phyloP scores from a whole-genome alignment of 2,888 invertebrate genomes.

The Drosophila paucipuncta region DNA sequence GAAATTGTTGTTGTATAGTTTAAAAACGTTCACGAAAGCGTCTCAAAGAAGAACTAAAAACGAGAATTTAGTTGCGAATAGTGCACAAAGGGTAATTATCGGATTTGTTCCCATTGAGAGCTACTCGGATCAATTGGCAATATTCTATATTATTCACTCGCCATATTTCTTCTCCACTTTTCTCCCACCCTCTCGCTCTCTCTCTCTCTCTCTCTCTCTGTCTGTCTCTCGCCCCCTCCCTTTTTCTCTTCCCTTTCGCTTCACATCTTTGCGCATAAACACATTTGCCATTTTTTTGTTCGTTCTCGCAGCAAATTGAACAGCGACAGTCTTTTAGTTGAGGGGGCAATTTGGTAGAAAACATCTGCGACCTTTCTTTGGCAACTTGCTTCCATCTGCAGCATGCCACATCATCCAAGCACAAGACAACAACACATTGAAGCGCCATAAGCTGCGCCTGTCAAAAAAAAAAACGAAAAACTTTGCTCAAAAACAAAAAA shows the following conservation, averaged over 20 bases:
- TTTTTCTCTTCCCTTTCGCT: constrained; percentile 6
- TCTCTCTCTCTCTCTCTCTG: background rate
- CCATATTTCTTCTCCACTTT: too few species aligned
- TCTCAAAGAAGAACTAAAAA: background rate
- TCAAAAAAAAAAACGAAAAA: constrained; percentile 51
- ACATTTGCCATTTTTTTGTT: constrained; percentile 57
- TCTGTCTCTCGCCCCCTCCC: background rate
- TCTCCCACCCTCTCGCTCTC: background rate
- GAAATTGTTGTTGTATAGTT: background rate
- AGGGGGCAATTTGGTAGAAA: constrained; percentile 66
- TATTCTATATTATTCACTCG: background rate
- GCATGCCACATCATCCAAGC: constrained; percentile 61
- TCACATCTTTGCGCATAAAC: constrained; percentile 77
- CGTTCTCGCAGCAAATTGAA: constrained; percentile 71
- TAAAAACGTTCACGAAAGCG: background rate
- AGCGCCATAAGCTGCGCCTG: constrained; percentile 66
- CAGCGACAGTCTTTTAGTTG: constrained; percentile 44
- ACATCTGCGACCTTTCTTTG: constrained; percentile 60
- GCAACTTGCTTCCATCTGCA: constrained; percentile 50
- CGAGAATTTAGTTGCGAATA: background rate
- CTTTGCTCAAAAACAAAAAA: constrained; percentile 20
- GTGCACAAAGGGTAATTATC: background rate
- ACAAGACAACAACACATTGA: constrained; percentile 65
- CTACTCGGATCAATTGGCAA: background rate
- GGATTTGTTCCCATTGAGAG: background rate